Conservation (phyloP, 2,888 invertebrate species). For the Ophonus ardosiacus region DNA sequence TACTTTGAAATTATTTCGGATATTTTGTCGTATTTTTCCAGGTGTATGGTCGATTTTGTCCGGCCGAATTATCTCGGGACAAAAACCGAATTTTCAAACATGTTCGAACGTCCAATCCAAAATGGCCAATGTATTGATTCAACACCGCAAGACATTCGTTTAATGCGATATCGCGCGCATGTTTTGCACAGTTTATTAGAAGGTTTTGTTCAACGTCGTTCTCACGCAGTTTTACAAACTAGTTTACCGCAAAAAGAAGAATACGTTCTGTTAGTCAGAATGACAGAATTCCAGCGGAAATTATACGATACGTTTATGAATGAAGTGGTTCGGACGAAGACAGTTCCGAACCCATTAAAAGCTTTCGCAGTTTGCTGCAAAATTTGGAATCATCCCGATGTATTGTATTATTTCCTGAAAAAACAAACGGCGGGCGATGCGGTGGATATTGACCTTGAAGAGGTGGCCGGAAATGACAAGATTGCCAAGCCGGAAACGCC, state of each 20-base stretch:
- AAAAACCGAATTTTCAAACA: slow-evolving; percentile 97
- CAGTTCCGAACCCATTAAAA: slow-evolving; percentile 96
- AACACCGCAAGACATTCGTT: slow-evolving; percentile 93
- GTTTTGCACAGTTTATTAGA: slow-evolving; percentile 95
- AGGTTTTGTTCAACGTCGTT: slow-evolving; percentile 97
- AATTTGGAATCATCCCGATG: slow-evolving; percentile 98
- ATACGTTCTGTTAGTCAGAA: slow-evolving; percentile 91
- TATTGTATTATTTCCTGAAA: slow-evolving; percentile 90
- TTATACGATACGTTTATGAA: slow-evolving; percentile 97
- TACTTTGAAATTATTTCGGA: no score
- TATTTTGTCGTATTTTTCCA: slow-evolving; percentile 71
- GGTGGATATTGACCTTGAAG: slow-evolving; percentile 89
- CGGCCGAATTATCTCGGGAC: slow-evolving; percentile 98
- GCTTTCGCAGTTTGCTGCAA: slow-evolving; percentile 99
- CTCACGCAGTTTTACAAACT: slow-evolving; percentile 94
- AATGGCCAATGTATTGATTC: slow-evolving; percentile 99
- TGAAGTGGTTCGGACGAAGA: slow-evolving; percentile 90
- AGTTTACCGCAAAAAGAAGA: slow-evolving; percentile 96
- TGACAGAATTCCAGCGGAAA: slow-evolving; percentile 93
- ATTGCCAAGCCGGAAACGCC: slow-evolving; percentile 64
- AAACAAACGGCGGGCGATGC: slow-evolving; percentile 88
- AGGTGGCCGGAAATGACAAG: slow-evolving; percentile 79
- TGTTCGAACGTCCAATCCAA: slow-evolving; percentile 99
- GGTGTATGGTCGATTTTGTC: slow-evolving; percentile 99
- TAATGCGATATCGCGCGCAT: slow-evolving; percentile 97